Evolutionary conservation across 2,797 vertebrate genomes (phyloP).

Genomic region (Chiloscyllium punctatum): DNA sequence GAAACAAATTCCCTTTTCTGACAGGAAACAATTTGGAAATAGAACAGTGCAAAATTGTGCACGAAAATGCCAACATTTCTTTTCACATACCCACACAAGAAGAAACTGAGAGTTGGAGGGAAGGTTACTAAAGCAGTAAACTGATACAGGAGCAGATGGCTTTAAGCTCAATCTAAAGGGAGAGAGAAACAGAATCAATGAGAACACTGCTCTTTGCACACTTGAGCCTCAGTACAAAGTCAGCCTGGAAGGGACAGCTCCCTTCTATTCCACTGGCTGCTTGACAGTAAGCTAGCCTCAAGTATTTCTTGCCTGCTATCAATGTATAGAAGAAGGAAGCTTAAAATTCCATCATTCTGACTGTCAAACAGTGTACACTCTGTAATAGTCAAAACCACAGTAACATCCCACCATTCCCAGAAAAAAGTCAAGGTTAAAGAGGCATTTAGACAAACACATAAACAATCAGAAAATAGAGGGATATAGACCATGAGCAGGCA

Average conservation of each 20-base stretch:
- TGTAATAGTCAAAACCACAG: background rate
- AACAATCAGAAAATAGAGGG: too few species aligned
- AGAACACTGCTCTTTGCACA: background rate
- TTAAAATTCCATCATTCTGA: background rate
- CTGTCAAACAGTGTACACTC: background rate
- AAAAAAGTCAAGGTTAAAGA: too few species aligned
- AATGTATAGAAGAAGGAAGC: background rate
- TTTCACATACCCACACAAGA: background rate
- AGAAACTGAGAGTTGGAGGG: background rate
- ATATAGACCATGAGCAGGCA: too few species aligned
- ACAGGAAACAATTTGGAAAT: constrained; percentile 21
- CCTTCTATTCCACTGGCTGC: background rate
- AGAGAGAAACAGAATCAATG: background rate
- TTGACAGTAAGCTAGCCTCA: background rate
- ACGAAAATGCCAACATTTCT: constrained; percentile 8
- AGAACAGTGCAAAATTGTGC: background rate
- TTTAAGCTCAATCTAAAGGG: background rate
- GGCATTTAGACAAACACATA: too few species aligned
- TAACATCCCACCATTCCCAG: too few species aligned
- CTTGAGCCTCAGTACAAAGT: background rate
- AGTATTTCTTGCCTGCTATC: background rate
- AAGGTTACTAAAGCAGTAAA: background rate
- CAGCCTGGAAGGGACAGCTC: background rate
- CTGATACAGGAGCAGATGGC: background rate
- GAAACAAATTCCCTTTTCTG: background rate